Base-by-base conservation (phyloP, 2,888 invertebrate species). In the Pristionchus fissidentatus region DNA sequence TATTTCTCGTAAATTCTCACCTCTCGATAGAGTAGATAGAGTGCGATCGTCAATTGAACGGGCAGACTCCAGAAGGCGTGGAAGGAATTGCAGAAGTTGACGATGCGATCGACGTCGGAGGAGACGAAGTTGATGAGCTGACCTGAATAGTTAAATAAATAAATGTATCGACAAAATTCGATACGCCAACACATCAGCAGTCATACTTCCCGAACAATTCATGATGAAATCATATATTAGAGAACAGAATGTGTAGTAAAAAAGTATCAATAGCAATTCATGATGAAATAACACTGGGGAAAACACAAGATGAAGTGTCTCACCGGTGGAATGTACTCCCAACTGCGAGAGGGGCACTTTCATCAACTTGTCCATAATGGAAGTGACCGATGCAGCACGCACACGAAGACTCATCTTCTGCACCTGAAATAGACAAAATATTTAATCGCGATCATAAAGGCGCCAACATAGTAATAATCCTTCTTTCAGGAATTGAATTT, bases 21-120 rank as follows among this genome's bases (percentile, higher is more conserved):
- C 84, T 91, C 91, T 91, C 91, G 94, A 91, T 97, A 96, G 0
- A 97, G 94, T 85, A 97, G 94, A 92, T 95, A 96, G 43, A 97
- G 93, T 8, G 96, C 96, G 62, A 96, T 95, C 52, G 94, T 94
- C 83, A 97, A 93, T 95, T 97, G 96, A 91, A 97, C 94, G 8
- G 98, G 98, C 92, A 98, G 95, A 93, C 97, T 97, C 98, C 98
- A 98, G 88, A 97, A 94, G 7, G 96, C 95, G 93, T 98, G 98
- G 93, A 99, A 97, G 93, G 97, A 97, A 3, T 96, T 95, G 93
- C 97, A 97, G 35, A 97, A 96, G 93, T 97, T 97, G 0, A 97
- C 96, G 88, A 98, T 96, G 88, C 98, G 95, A 92, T 98, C 97
- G 0, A 96, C 96, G 93, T 99, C 98, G 0, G 97, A 97, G 46